These are phyloP conservation scores for Megalops cyprinoides DNA, from an alignment of 2,797 vertebrate genomes.

Conservation along the genomic window DNA sequence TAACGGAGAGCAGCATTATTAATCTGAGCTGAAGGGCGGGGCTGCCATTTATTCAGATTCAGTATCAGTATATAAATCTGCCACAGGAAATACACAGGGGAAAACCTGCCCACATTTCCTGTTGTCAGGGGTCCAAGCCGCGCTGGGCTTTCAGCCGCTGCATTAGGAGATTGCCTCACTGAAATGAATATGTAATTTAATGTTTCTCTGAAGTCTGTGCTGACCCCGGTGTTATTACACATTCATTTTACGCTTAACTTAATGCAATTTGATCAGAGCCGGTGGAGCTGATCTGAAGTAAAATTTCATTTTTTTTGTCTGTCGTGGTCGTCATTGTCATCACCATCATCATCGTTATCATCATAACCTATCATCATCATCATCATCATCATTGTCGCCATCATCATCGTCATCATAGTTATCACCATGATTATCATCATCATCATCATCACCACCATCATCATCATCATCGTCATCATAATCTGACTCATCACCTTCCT, in stretches of 20 bases:
- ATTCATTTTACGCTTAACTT: not conserved
- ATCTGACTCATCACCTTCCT: too few relatives aligned
- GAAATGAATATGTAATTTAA: not conserved
- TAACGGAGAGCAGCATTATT: not conserved
- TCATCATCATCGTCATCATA: too few relatives aligned
- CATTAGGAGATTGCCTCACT: conserved; percentile 10
- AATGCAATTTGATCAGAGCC: not conserved
- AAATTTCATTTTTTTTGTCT: too few relatives aligned
- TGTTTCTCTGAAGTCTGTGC: not conserved
- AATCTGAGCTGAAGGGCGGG: not conserved
- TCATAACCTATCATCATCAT: not conserved
- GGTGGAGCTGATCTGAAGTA: not conserved
- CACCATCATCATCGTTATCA: not conserved
- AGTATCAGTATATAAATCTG: not conserved
- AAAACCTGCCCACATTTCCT: too few relatives aligned
- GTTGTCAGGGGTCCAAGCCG: not conserved
- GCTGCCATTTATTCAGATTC: not conserved
- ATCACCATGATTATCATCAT: not conserved
- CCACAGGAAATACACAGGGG: not conserved
- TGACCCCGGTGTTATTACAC: not conserved
- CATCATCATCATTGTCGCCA: not conserved
- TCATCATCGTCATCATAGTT: not conserved
- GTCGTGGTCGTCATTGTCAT: not conserved
- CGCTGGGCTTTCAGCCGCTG: not conserved
- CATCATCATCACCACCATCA: too few relatives aligned